Evolutionary conservation across 2,113 vertebrate genomes (phyloP), one percentile per base, ranked within the genome.

Genomic region (Embiotoca jacksoni): DNA sequence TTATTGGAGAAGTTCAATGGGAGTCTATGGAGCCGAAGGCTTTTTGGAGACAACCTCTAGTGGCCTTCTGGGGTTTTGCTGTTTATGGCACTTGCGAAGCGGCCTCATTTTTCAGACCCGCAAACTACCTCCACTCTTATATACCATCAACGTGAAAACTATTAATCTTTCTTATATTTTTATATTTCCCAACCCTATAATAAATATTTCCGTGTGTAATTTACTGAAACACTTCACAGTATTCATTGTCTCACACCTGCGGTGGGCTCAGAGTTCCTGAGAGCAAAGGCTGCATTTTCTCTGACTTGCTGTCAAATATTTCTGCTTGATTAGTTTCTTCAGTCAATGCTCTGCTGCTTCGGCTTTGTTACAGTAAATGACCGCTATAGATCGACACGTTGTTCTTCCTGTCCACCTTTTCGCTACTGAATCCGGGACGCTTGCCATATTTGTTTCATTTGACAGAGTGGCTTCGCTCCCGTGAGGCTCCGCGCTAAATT

Each of bases 281-380:
- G 3, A n/a, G 5, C 2, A n/a, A 16, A 50, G 49, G 4, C 16
- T 16, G n/a, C 10, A 44, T 44, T 44, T 37, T 44, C 41, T 11
- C 23, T 44, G 3, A 13, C 6, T 44, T 7, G 13, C 49, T 52
- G n/a, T 52, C 49, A 52, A 52, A 52, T 52, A 52, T n/a, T 23
- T 44, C 41, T 16, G 49, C n/a, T 52, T 11, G 7, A 31, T 55
- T 32, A 2, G 23, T 30, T 55, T 32, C 36, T 47, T 39, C 41
- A 37, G 47, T 30, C 72, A 44, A 16, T 16, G 36, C 47, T 47
- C 11, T 59, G 10, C 11, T 35, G 41, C 32, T 10, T 75, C n/a
- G 41, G 11, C n/a, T 73, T 56, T 41, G 14, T 71, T 50, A 23
- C 23, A 23, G 23, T 23, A 13, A 68, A 75, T 5, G 37, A 72